Base-by-base conservation (phyloP, 2,888 invertebrate genomes). In the Apamea anceps region DNA sequence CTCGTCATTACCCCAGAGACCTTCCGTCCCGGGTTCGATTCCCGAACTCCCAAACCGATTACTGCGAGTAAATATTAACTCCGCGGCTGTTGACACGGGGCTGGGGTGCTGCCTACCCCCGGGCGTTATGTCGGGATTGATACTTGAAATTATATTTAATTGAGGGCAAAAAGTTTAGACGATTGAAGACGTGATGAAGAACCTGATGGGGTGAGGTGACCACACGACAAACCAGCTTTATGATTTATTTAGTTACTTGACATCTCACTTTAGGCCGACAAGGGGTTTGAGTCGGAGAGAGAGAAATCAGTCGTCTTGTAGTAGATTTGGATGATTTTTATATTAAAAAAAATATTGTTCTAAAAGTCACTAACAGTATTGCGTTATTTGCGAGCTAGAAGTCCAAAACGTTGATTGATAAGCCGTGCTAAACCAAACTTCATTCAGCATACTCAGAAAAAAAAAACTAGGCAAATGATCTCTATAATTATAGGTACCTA, bases 41-140 rank as follows among this genome's bases (percentile, higher is more conserved):
- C 91, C 91, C 90, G 88, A 88, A 90, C 88, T 93, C 94, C 93
- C 94, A 89, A 92, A 92, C 87, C 94, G 94, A 95, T 95, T 95
- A 95, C 91, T 63, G 78, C 76, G 82, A 70, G 85, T 91, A 94
- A 95, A 95, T 94, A 94, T 95, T 94, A 93, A 91, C 89, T 73
- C 78, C 85, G 77, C 87, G 86, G 65, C 82, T 85, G 82, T 86
- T 84, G 85, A 84, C 87, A 75, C 65, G 45, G 45, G 62, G 45
- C 70, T 71, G 81, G 88, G 86, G 89, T n/a, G 51, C 85, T 87
- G 82, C 85, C 72, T 63, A 68, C 75, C 81, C 72, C 48, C 70
- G 65, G 7, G 75, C 72, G 60, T 25, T 62, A 21, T 21, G 48
- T 12, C 67, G 18, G 70, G 68, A 75, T 77, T 65, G 60, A 77